Conservation (phyloP, 2,888 invertebrate species). For the Agonum fuliginosum region DNA sequence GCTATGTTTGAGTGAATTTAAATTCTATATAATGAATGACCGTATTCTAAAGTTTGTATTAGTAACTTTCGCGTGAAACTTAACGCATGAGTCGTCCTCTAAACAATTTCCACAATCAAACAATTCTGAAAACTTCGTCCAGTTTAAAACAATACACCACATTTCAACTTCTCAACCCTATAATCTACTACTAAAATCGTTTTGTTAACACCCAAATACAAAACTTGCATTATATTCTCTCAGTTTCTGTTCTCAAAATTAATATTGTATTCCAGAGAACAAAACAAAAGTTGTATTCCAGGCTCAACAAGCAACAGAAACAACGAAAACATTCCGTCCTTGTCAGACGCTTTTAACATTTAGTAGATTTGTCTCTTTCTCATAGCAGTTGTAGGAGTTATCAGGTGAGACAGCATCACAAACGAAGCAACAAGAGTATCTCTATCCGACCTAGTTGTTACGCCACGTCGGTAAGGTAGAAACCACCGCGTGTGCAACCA, state of each 20-base stretch:
- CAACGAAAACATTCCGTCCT: conserved; percentile 23
- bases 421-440: conserved; percentile 49
- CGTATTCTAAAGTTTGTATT: not conserved
- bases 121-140: conserved; percentile 1
- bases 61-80: not conserved
- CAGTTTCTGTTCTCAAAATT: conserved; percentile 39
- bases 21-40: not conserved
- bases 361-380: not conserved
- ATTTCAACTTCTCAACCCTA: conserved; percentile 15
- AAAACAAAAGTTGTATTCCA: conserved; percentile 44
- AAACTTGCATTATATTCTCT: conserved; percentile 29
- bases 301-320: conserved; percentile 40
- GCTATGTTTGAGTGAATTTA: not conserved
- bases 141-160: conserved; percentile 4
- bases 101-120: conserved; percentile 8
- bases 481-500: conserved; percentile 29
- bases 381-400: conserved; percentile 34
- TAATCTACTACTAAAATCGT: conserved; percentile 35
- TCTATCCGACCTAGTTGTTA: conserved; percentile 49
- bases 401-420: conserved; percentile 46
- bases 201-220: conserved; percentile 41
- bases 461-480: conserved; percentile 14
- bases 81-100: not conserved
- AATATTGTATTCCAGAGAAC: conserved; percentile 41
- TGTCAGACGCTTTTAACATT: conserved; percentile 1